Conservation (phyloP, 1,140 invertebrate genomes). For the Lordiphosa clarofinis region DNA sequence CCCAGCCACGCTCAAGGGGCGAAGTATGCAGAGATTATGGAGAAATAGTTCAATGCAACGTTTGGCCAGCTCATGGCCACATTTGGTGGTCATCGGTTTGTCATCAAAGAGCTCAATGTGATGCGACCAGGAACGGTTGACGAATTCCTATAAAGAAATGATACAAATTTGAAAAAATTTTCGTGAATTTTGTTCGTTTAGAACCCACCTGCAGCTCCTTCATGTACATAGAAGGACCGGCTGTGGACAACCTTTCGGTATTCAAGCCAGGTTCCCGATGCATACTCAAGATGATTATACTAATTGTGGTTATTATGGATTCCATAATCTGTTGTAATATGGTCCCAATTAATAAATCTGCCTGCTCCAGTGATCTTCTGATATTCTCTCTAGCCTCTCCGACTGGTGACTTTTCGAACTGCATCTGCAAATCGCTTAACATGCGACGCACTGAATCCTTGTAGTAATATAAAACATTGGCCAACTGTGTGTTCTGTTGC, state of each 20-base stretch:
- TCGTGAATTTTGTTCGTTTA: no score
- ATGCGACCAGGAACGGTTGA: constrained; percentile 86
- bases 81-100: constrained; percentile 84
- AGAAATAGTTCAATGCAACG: constrained; percentile 93
- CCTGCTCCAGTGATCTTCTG: constrained; percentile 81
- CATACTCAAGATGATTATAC: constrained; percentile 94
- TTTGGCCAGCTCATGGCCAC: constrained; percentile 86
- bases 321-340: constrained; percentile 86
- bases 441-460: constrained; percentile 87
- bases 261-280: constrained; percentile 92
- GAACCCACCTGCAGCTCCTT: constrained; percentile 88
- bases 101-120: constrained; percentile 89
- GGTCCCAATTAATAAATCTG: constrained; percentile 81
- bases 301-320: constrained; percentile 91
- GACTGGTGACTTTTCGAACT: constrained; percentile 81
- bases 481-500: constrained; percentile 87
- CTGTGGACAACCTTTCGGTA: constrained; percentile 69
- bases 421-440: constrained; percentile 85
- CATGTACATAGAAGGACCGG: constrained; percentile 92
- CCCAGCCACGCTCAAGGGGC: constrained; percentile 90
- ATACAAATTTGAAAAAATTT: not conserved
- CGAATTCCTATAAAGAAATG: constrained; percentile 83
- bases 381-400: constrained; percentile 82
- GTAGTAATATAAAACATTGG: constrained; percentile 91
- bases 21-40: constrained; percentile 90